phyloP scores from a whole-genome alignment of 53 echinoderm and acorn worm genomes.

The Glandiceps talaboti region DNA sequence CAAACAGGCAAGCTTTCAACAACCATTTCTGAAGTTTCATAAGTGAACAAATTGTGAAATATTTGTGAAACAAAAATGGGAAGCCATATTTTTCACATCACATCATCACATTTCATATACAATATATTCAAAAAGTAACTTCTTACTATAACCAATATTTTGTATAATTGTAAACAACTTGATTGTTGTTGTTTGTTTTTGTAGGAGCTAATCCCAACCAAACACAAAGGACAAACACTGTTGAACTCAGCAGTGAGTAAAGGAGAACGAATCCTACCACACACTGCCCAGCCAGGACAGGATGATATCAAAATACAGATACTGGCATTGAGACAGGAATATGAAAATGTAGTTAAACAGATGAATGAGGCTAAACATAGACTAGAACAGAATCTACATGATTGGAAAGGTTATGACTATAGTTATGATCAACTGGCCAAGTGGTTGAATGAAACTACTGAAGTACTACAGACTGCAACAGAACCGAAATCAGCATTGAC shows the following conservation, averaged over 20 bases:
- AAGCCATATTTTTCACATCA: too few species aligned
- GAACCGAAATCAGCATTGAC: constrained; percentile 31
- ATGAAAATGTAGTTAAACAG: constrained; percentile 30
- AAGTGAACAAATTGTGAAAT: too few species aligned
- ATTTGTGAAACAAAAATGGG: too few species aligned
- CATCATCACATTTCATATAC: too few species aligned
- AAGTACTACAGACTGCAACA: constrained; percentile 25
- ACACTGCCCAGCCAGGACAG: constrained; percentile 42
- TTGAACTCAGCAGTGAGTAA: constrained; percentile 1
- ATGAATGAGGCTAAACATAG: constrained; percentile 15
- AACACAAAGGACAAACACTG: not conserved
- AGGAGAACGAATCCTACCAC: constrained; percentile 25
- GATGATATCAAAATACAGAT: constrained; percentile 25
- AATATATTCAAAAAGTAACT: too few species aligned
- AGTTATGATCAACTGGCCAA: constrained; percentile 44
- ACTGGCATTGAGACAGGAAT: constrained; percentile 39
- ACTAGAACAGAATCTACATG: constrained; percentile 31
- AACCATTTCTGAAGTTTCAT: too few species aligned
- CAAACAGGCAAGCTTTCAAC: too few species aligned
- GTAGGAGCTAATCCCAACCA: constrained; percentile 5
- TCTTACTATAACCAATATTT: too few species aligned
- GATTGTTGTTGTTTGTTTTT: too few species aligned
- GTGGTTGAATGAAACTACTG: constrained; percentile 55
- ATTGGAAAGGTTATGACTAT: constrained; percentile 42
- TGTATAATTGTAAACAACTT: too few species aligned